A percentile compares a stretch with the other conserved stretches of the same genome.
phyloP scores from a whole-genome alignment of 92 coral and sea anemone species.

The Parazoanthus swiftii region DNA sequence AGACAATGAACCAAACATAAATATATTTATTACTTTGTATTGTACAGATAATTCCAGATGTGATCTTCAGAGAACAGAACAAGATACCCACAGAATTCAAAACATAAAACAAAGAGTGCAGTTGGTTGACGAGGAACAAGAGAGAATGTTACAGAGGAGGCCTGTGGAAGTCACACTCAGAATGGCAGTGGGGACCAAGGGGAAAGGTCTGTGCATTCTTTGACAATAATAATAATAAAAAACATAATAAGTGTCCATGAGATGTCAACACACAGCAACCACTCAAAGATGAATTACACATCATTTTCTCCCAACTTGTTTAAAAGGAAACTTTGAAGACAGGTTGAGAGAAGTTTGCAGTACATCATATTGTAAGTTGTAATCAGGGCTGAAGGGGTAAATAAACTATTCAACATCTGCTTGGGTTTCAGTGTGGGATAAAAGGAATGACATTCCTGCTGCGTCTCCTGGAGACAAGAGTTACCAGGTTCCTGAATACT shows the following conservation, averaged over 20 bases:
- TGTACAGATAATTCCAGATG: constrained; percentile 10
- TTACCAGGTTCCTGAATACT: constrained; percentile 88
- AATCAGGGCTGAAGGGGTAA: no score
- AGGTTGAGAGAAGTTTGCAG: no score
- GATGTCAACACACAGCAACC: no score
- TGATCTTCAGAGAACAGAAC: constrained; percentile 19
- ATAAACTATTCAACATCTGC: neutral
- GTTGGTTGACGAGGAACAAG: constrained; percentile 28
- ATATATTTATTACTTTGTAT: neutral
- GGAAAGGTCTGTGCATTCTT: constrained; percentile 61
- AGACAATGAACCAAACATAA: no score
- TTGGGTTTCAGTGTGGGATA: constrained; percentile 55
- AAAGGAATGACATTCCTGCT: constrained; percentile 68
- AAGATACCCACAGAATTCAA: constrained; percentile 7
- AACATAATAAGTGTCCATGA: no score
- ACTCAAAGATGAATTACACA: no score
- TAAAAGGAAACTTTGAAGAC: no score
- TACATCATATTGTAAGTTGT: no score
- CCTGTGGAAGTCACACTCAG: constrained; percentile 74
- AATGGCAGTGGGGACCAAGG: constrained; percentile 79
- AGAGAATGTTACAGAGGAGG: constrained; percentile 53
- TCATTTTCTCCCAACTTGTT: no score
- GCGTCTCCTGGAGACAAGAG: constrained; percentile 91
- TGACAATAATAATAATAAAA: no score
- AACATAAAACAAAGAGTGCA: neutral